These are phyloP conservation scores for Cataglyphis altisquamis DNA, from an alignment of 2,888 invertebrate species.

Conservation along the genomic window DNA sequence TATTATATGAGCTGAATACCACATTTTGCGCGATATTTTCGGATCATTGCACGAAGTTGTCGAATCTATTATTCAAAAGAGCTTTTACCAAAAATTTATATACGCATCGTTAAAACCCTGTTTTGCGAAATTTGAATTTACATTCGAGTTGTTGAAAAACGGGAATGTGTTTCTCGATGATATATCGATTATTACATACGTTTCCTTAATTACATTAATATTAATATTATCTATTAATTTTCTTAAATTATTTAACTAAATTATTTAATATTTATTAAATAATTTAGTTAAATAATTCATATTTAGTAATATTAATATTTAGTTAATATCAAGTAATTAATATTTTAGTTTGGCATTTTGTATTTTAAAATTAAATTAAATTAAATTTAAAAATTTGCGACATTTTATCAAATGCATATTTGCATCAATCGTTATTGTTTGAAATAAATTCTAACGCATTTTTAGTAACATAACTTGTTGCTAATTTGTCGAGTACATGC, in stretches of 20 bases:
- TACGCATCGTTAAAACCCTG: conserved; percentile 9
- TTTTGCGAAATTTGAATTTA: conserved; percentile 5
- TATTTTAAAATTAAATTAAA: not conserved
- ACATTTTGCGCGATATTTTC: conserved; percentile 22
- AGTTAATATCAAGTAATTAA: too few relatives aligned
- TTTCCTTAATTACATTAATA: not conserved
- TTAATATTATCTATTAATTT: too few relatives aligned
- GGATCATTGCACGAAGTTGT: conserved; percentile 30
- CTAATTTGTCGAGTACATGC: not conserved
- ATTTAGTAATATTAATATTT: too few relatives aligned
- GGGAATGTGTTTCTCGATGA: conserved; percentile 5
- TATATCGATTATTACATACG: not conserved
- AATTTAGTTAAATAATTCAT: too few relatives aligned
- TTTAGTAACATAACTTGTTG: conserved; percentile 5
- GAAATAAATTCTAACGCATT: conserved; percentile 18
- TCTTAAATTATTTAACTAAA: too few relatives aligned
- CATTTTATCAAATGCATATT: not conserved
- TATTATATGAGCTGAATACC: not conserved
- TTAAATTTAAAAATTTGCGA: not conserved
- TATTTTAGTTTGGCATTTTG: not conserved
- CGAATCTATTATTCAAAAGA: conserved; percentile 37
- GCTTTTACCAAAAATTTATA: conserved; percentile 32
- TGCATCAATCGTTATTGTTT: not conserved
- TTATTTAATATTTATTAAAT: too few relatives aligned
- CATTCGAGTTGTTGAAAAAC: not conserved